Base-by-base conservation (phyloP, 2,888 invertebrate genomes). In the Escarpia spicata region DNA sequence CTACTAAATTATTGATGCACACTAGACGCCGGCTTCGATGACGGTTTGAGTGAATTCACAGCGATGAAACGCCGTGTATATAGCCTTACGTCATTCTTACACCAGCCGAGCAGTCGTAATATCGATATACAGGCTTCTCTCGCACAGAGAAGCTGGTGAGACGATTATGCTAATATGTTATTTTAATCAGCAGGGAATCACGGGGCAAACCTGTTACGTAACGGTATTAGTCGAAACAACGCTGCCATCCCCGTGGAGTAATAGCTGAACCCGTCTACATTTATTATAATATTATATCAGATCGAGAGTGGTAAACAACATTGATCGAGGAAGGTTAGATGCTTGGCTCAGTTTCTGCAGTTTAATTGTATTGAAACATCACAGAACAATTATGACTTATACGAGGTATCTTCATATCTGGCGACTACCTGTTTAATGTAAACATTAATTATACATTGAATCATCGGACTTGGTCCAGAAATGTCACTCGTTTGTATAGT, bases 131-230 rank as follows among this genome's bases (percentile, higher is more conserved):
- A 52, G 52, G 75, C 75, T 75, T n/a, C 75, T 26, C 26, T 75
- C 12, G 4, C 75, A 26, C n/a, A 6, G 26, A 26, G 75, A 75
- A 75, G 75, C 75, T 26, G 75, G 75, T 75, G 75, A 75, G 6
- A 26, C 75, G 75, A 75, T 75, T 75, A 75, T 75, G 75, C 19
- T 75, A 75, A 75, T 52, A 52, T 75, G 75, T 75, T 75, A 75
- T 75, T 75, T n/a, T n/a, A 75, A 75, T 75, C 75, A 75, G 75
- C 75, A 3, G 75, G 75, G 75, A 75, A 75, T 75, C 75, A 75
- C 19, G n/a, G 75, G 75, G 3, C 75, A 6, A 75, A 75, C 75
- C 15, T 26, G 6, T 75, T 75, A 75, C 75, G 75, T 75, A 75
- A 75, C 75, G 75, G 0, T 75, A 75, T 75, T 75, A 75, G 75